Evolutionary conservation across 2,888 invertebrate species (phyloP).

Genomic region (Dynastes maya): DNA sequence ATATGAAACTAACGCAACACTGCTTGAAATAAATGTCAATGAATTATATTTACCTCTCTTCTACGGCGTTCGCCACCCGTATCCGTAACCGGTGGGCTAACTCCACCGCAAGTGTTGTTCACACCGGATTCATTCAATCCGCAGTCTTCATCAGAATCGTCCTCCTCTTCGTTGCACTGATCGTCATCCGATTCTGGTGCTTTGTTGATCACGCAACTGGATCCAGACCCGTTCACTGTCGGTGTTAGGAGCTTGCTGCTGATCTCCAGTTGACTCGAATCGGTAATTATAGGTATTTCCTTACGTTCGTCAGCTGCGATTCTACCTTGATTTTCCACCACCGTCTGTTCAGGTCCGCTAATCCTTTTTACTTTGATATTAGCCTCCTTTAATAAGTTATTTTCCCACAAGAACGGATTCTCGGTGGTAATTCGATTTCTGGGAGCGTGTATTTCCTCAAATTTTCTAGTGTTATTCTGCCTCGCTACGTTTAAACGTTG

Average conservation of each 20-base stretch:
- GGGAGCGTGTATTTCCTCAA: not conserved
- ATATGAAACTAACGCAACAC: slow-evolving; percentile 15
- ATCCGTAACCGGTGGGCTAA: slow-evolving; percentile 14
- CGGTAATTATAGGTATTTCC: slow-evolving; percentile 30
- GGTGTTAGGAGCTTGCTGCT: slow-evolving; percentile 44
- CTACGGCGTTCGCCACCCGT: not conserved
- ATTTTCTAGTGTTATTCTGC: not conserved
- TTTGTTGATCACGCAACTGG: slow-evolving; percentile 44
- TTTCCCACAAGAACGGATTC: slow-evolving; percentile 49
- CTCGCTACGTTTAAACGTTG: not conserved
- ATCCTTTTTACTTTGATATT: slow-evolving; percentile 48
- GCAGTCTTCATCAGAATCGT: slow-evolving; percentile 46
- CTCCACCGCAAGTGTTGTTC: slow-evolving; percentile 31
- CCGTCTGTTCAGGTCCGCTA: slow-evolving; percentile 22
- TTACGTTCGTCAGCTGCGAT: slow-evolving; percentile 30
- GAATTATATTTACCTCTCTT: slow-evolving; percentile 15
- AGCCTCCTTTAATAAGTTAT: slow-evolving; percentile 45
- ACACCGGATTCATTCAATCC: not conserved
- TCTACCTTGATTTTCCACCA: slow-evolving; percentile 19
- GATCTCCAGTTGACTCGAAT: slow-evolving; percentile 38
- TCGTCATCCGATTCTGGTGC: slow-evolving; percentile 44
- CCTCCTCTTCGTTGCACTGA: slow-evolving; percentile 43
- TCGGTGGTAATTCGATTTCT: slow-evolving; percentile 22
- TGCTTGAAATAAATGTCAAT: not conserved
- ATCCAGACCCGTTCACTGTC: not conserved